Evolutionary conservation across 2,797 vertebrate species (phyloP).

Genomic region (Acrossocheilus fasciatus): DNA sequence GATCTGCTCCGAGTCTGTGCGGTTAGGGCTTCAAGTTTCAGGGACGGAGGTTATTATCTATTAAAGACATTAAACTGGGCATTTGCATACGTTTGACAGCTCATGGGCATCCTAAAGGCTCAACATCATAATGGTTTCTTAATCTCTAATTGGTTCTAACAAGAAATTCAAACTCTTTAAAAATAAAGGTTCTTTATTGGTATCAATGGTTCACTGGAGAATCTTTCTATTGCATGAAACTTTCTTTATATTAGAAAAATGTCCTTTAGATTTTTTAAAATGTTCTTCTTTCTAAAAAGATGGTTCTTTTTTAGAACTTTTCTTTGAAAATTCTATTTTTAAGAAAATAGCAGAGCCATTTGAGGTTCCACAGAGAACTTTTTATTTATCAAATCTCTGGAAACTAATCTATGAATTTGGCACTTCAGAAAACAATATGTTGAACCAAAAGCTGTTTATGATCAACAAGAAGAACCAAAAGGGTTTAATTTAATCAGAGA

Average conservation of each 20-base stretch:
- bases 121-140: background rate
- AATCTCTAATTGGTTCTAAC: background rate
- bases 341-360: background rate
- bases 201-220: background rate
- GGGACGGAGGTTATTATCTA: constrained; percentile 35
- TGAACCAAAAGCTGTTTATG: background rate
- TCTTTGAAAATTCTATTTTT: no score
- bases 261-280: background rate
- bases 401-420: background rate
- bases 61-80: constrained; percentile 20
- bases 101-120: background rate
- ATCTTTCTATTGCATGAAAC: background rate
- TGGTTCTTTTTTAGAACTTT: no score
- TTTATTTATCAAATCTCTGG: background rate
- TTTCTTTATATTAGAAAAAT: background rate
- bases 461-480: background rate
- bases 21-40: constrained; percentile 27
- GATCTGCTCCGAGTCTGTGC: constrained; percentile 6
- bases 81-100: constrained; percentile 26
- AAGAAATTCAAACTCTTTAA: background rate
- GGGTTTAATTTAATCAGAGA: background rate
- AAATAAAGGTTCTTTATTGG: background rate
- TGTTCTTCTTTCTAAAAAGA: background rate
- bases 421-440: background rate
- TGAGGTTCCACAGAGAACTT: background rate